Conservation (phyloP, 2,797 vertebrate genomes). For the Labroides dimidiatus region DNA sequence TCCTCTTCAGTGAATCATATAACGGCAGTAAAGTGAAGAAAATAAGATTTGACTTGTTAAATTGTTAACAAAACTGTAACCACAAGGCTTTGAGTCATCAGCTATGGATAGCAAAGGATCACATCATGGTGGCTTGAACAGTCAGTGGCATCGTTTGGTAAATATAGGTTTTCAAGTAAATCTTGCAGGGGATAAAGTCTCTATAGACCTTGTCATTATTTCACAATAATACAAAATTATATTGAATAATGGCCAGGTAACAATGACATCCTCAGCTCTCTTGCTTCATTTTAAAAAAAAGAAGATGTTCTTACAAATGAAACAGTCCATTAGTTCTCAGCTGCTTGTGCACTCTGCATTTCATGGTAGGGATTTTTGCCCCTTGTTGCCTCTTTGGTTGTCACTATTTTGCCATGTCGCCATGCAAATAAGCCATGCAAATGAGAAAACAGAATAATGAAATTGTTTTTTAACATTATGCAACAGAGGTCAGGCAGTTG, state of each 20-base stretch:
- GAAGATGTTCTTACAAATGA: not conserved
- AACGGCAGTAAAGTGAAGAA: no score
- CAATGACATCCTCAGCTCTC: not conserved
- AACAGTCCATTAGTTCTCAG: slow-evolving; percentile 5
- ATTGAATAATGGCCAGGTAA: not conserved
- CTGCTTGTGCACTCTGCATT: slow-evolving; percentile 17
- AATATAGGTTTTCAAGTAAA: no score
- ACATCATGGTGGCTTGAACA: no score
- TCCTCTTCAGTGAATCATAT: no score
- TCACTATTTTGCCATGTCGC: slow-evolving; percentile 41
- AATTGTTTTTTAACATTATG: slow-evolving; percentile 40
- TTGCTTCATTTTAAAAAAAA: not conserved
- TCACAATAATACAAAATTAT: not conserved
- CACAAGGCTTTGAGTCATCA: no score
- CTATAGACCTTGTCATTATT: no score
- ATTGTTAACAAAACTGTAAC: no score
- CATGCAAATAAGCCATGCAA: slow-evolving; percentile 58
- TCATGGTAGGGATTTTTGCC: slow-evolving; percentile 13
- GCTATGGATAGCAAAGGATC: no score
- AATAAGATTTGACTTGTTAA: no score
- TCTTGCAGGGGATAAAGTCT: no score
- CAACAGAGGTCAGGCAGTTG: slow-evolving; percentile 47
- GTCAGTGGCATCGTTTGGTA: no score
- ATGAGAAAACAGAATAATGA: slow-evolving; percentile 51
- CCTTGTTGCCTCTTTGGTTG: slow-evolving; percentile 44